A percentile compares a stretch with the other conserved stretches of the same genome.
These are phyloP conservation scores for Chymomyza costata DNA, from an alignment of 1,140 invertebrate species.

Conservation along the genomic window DNA sequence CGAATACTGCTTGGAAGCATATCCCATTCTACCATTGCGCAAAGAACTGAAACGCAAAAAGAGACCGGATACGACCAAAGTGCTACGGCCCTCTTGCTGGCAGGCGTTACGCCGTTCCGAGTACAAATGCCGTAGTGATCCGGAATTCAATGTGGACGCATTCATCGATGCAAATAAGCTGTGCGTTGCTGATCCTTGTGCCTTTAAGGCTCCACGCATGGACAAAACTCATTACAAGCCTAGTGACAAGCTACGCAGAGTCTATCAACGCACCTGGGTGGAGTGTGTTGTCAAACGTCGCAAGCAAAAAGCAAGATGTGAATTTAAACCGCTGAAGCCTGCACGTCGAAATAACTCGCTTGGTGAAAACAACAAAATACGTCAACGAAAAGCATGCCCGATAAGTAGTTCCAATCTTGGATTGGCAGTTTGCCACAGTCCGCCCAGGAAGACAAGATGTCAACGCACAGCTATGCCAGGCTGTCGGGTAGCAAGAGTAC, in stretches of 20 bases:
- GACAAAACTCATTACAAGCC: conserved; percentile 29
- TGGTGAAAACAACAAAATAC: background rate
- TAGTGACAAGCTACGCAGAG: conserved; percentile 31
- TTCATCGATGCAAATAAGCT: conserved; percentile 21
- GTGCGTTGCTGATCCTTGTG: conserved; percentile 17
- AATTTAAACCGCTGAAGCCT: background rate
- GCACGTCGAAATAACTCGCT: conserved; percentile 9
- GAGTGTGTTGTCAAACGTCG: conserved; percentile 30
- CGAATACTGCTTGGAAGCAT: conserved; percentile 16
- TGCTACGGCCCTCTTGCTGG: conserved; percentile 31
- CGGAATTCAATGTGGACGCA: conserved; percentile 19
- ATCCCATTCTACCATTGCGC: background rate
- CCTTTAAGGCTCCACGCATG: background rate
- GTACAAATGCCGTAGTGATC: conserved; percentile 49
- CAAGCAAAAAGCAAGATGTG: conserved; percentile 27
- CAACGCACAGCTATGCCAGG: conserved; percentile 15
- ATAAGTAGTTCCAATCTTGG: background rate
- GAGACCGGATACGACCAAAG: conserved; percentile 1
- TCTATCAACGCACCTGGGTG: conserved; percentile 45
- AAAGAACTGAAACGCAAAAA: conserved; percentile 8
- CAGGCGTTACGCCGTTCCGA: conserved; percentile 28
- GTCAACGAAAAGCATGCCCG: background rate
- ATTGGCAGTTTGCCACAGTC: background rate
- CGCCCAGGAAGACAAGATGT: conserved; percentile 4
- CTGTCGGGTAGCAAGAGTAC: conserved; percentile 8